phyloP scores from a whole-genome alignment of 2,888 invertebrate genomes.

The Brenthis hecate region DNA sequence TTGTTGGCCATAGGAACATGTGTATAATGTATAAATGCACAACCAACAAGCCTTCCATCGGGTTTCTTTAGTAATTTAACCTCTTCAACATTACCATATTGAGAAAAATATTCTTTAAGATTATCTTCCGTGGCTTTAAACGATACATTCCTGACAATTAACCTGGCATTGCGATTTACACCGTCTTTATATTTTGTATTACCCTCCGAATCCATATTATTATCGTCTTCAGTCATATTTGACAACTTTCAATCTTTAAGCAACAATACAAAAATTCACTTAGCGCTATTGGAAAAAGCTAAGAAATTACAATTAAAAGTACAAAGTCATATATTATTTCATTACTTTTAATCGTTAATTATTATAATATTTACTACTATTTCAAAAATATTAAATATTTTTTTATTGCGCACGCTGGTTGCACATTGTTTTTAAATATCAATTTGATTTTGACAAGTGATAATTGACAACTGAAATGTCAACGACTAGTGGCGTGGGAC shows the following conservation, averaged over 20 bases:
- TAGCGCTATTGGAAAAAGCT: background rate
- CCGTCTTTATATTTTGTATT: conserved; percentile 50
- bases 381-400: background rate
- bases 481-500: too few species aligned
- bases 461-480: background rate
- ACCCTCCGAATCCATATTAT: conserved; percentile 46
- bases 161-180: conserved; percentile 80
- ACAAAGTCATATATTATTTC: background rate
- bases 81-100: conserved; percentile 90
- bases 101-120: conserved; percentile 86
- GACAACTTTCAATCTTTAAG: background rate
- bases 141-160: conserved; percentile 87
- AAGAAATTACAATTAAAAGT: background rate
- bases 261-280: background rate
- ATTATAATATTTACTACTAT: conserved; percentile 11
- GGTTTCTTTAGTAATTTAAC: conserved; percentile 88
- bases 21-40: conserved; percentile 94
- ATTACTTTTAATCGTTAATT: conserved; percentile 3
- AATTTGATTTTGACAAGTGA: conserved; percentile 6
- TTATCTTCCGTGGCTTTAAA: conserved; percentile 90
- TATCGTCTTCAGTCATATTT: conserved; percentile 41
- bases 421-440: conserved; percentile 29
- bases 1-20: conserved; percentile 92
- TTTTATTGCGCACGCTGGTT: background rate
- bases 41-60: conserved; percentile 92